A percentile compares a stretch with the other conserved stretches of the same genome.
Evolutionary conservation across 2,113 vertebrate species (phyloP).

Genomic region (Cololabis saira): DNA sequence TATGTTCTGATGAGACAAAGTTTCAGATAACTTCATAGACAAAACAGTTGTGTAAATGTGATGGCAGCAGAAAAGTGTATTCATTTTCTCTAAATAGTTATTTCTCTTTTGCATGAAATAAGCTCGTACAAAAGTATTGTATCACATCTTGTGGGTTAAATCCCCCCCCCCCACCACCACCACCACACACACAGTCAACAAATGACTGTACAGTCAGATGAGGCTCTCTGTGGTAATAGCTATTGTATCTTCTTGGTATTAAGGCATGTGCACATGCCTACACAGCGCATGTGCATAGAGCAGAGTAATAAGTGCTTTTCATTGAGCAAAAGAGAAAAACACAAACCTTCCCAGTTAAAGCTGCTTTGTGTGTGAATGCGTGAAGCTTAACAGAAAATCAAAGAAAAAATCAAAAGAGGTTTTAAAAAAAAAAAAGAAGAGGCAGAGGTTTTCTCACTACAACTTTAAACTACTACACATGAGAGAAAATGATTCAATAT

Average conservation of each 20-base stretch:
- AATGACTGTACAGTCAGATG: conserved; percentile 36
- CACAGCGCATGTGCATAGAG: conserved; percentile 68
- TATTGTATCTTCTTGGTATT: conserved; percentile 56
- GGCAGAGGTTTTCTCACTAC: conserved; percentile 8
- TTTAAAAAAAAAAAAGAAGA: conserved; percentile 30
- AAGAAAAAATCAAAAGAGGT: conserved; percentile 8
- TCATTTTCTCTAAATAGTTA: conserved; percentile 6
- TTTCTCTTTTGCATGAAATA: conserved; percentile 52
- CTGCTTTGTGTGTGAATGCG: conserved; percentile 14
- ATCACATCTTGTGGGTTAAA: conserved; percentile 33
- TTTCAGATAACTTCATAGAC: conserved; percentile 34
- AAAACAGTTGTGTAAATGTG: conserved; percentile 57
- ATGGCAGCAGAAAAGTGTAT: conserved; percentile 55
- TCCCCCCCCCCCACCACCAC: background rate
- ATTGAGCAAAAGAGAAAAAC: conserved; percentile 26
- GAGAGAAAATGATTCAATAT: conserved; percentile 16
- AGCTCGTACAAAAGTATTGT: conserved; percentile 29
- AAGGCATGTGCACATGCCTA: conserved; percentile 74
- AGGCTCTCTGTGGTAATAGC: conserved; percentile 52
- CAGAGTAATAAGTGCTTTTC: conserved; percentile 54
- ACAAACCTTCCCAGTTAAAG: conserved; percentile 6
- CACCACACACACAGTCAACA: background rate
- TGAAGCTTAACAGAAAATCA: conserved; percentile 13
- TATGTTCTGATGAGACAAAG: conserved; percentile 27
- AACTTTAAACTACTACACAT: conserved; percentile 18